phyloP scores from a whole-genome alignment of 37 sponge, comb jelly and placozoan genomes.

The Mnemiopsis leidyi region DNA sequence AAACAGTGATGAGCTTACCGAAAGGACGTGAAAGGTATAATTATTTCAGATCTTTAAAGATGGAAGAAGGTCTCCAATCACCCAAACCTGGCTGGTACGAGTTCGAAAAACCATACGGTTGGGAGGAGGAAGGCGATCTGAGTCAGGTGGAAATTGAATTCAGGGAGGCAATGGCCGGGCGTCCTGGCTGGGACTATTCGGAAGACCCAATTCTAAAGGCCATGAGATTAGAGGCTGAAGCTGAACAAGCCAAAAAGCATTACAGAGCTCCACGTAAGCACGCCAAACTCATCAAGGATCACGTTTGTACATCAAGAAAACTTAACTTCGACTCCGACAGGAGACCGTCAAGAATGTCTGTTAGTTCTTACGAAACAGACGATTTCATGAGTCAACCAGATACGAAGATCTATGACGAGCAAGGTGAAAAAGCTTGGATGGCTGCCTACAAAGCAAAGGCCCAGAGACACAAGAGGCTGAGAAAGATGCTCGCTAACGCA shows the following conservation, averaged over 20 bases:
- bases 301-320: background rate
- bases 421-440: conserved; percentile 17
- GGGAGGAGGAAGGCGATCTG: conserved; percentile 2
- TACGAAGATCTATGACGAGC: background rate
- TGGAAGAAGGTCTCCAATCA: background rate
- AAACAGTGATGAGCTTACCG: too few species aligned
- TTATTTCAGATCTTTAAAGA: background rate
- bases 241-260: background rate
- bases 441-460: conserved; percentile 9
- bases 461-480: conserved; percentile 20
- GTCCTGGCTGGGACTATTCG: background rate
- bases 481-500: conserved; percentile 25
- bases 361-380: conserved; percentile 56
- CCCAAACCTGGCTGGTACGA: conserved; percentile 9
- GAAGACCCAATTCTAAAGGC: conserved; percentile 56
- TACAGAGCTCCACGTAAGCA: background rate
- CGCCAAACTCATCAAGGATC: conserved; percentile 10
- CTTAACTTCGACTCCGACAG: background rate
- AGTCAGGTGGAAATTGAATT: background rate
- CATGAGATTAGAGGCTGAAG: conserved; percentile 57
- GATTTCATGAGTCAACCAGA: conserved; percentile 51
- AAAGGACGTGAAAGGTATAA: too few species aligned
- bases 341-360: background rate
- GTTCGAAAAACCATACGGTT: background rate
- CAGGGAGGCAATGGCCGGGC: background rate